phyloP scores from a whole-genome alignment of 2,888 invertebrate genomes.

The Meteorus colon region DNA sequence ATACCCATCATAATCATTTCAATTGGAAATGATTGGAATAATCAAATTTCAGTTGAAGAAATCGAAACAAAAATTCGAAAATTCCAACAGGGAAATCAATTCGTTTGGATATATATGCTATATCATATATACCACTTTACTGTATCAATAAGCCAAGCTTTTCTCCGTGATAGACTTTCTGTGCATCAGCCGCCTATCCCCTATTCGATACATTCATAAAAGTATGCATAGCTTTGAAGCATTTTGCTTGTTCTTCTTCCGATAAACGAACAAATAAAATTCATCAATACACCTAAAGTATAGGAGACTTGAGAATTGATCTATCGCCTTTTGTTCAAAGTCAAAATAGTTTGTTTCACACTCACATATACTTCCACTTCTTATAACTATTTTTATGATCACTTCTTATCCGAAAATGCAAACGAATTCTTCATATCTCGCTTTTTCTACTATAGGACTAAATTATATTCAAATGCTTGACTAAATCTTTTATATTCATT shows the following conservation, averaged over 20 bases:
- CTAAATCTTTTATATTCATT: constrained; percentile 25
- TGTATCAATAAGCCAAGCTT: not conserved
- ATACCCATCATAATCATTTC: not conserved
- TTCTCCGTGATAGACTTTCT: not conserved
- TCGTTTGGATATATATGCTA: not conserved
- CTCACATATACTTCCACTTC: not conserved
- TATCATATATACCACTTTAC: not conserved
- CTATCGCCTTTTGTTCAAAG: not conserved
- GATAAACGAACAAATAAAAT: not conserved
- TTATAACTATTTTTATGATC: not conserved
- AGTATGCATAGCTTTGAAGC: not conserved
- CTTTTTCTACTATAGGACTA: not conserved
- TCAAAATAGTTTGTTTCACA: not conserved
- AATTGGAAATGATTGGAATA: not conserved
- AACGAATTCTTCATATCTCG: not conserved
- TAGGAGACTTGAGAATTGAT: not conserved
- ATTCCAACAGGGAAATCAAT: not conserved
- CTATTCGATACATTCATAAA: not conserved
- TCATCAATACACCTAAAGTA: not conserved
- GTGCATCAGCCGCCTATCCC: not conserved
- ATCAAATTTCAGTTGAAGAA: not conserved
- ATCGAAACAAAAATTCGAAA: not conserved
- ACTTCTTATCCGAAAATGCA: not conserved
- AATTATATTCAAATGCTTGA: not conserved
- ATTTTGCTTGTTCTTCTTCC: not conserved